Base-by-base conservation (phyloP, 2,797 vertebrate genomes). In the Ctenopoma multispine region DNA sequence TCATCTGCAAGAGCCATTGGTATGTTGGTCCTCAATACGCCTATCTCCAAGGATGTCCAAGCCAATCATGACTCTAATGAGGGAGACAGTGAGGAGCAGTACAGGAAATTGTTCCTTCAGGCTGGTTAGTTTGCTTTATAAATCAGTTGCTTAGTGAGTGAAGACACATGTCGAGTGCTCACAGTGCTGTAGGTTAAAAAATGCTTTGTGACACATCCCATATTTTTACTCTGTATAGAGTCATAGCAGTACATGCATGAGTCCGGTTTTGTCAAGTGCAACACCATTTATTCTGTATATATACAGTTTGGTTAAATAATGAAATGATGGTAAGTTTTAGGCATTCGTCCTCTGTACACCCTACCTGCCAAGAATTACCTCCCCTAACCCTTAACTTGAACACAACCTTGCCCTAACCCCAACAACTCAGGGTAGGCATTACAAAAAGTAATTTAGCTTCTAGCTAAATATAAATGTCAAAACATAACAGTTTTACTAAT, bases 51-150 rank as follows among this genome's bases (percentile, higher is more conserved):
- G 79, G 88, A 90, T 84, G 89, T 92, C 89, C 77, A 17, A 86
- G 87, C 75, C 86, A 87, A 89, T 91, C 87, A 86, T 70, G 70
- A 69, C 68, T 80, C 63, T 90, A 90, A 90, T 89, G 87, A 92
- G 84, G 73, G 73, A 86, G 79, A 75, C 69, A 83, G 80, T 83
- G 82, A 83, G 74, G 75, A 73, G 75, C 72, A 68, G 75, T 40
- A 61, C 69, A 72, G 79, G 75, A 87, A 88, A 87, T 84, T 84
- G 79, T 85, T 87, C 84, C 88, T 84, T 86, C 75, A 92, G 86
- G 85, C 75, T 83, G 70, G 64, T 85, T 80, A 69, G 66, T 34
- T 73, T 70, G 62, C 72, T 83, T 87, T 86, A 87, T 83, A 85
- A 85, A 87, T 89, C 84, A 78, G 59, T 72, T 49, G 50, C 81